phyloP scores from a whole-genome alignment of 2,888 invertebrate species.

The Acanthoscelides obtectus region DNA sequence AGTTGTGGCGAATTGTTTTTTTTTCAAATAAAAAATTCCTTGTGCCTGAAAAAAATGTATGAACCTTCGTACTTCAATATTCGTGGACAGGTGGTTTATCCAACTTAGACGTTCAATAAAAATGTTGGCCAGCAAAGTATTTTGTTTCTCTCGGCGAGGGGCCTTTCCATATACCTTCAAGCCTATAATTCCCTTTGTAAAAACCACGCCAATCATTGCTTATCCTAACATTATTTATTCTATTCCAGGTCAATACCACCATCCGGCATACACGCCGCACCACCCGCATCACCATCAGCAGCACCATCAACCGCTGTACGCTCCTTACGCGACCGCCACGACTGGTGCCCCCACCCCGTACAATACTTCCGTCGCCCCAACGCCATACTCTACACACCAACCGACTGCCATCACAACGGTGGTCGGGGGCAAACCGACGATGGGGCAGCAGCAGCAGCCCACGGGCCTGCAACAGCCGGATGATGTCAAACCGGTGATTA shows the following conservation, averaged over 20 bases:
- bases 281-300: conserved; percentile 22
- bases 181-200: no score
- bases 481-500: not conserved
- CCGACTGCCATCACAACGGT: conserved; percentile 12
- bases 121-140: no score
- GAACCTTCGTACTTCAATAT: no score
- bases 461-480: not conserved
- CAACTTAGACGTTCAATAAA: no score
- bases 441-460: conserved; percentile 5
- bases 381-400: conserved; percentile 15
- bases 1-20: no score
- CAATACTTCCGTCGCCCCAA: conserved; percentile 1
- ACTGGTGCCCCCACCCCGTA: conserved; percentile 49
- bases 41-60: no score
- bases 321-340: conserved; percentile 68
- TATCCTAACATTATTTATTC: no score
- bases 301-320: conserved; percentile 64
- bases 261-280: conserved; percentile 23
- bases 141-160: no score
- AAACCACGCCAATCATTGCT: no score
- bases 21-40: no score
- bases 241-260: conserved; percentile 35
- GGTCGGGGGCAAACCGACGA: conserved; percentile 15
- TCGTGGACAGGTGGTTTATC: no score
- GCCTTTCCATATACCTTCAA: no score